phyloP scores from a whole-genome alignment of 2,888 invertebrate genomes.

The Candidula unifasciata region DNA sequence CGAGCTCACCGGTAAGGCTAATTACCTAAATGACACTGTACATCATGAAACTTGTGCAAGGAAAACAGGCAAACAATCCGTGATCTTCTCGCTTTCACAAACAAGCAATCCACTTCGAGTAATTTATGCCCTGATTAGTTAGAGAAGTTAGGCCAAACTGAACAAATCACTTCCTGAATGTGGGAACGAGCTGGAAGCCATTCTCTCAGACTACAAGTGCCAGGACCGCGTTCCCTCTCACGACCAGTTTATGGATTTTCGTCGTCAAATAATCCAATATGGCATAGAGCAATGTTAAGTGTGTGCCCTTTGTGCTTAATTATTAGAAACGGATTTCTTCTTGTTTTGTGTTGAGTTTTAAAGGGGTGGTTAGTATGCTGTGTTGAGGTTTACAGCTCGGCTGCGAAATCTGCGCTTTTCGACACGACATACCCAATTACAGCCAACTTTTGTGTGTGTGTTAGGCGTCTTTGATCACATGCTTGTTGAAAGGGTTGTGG shows the following conservation, averaged over 20 bases:
- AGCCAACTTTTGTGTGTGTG: no score
- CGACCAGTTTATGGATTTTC: not conserved
- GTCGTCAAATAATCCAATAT: not conserved
- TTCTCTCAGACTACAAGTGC: not conserved
- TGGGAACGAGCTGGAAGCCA: not conserved
- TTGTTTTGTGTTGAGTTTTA: no score
- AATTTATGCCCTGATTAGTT: not conserved
- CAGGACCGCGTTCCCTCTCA: not conserved
- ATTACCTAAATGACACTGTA: not conserved
- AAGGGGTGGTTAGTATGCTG: no score
- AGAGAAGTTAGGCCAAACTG: not conserved
- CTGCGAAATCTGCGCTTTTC: no score
- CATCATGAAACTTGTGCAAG: not conserved
- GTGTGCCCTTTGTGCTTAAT: not conserved
- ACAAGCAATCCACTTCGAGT: not conserved
- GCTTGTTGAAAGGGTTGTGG: no score
- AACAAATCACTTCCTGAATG: not conserved
- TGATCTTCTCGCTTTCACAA: not conserved
- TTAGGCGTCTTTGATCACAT: no score
- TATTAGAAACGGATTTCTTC: no score
- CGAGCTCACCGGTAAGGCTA: no score
- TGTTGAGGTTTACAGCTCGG: no score
- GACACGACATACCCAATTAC: no score
- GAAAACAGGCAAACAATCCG: not conserved
- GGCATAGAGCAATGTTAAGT: not conserved